A percentile compares a stretch with the other conserved stretches of the same genome.
Conservation (phyloP, 2,797 vertebrate species). For the Chelmon rostratus region DNA sequence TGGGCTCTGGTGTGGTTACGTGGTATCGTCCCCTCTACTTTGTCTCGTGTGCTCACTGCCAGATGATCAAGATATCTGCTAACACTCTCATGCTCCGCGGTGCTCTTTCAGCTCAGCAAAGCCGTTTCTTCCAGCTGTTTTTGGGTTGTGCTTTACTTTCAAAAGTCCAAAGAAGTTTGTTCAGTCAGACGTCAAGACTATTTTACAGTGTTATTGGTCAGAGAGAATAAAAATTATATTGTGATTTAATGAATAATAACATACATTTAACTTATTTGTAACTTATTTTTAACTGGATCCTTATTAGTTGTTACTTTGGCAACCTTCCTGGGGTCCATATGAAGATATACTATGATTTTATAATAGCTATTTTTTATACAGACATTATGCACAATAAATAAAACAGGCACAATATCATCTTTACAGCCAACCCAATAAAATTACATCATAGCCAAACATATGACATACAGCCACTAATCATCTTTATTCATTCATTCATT, state of each 20-base stretch:
- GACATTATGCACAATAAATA: not conserved
- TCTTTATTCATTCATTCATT: too few relatives aligned
- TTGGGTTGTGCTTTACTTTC: not conserved
- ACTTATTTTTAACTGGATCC: not conserved
- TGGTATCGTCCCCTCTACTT: slow-evolving; percentile 48
- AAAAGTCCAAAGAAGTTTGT: not conserved
- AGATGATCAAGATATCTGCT: slow-evolving; percentile 57
- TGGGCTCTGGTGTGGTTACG: slow-evolving; percentile 48
- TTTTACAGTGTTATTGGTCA: not conserved
- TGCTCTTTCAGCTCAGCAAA: not conserved
- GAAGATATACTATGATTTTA: not conserved
- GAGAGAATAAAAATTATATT: not conserved
- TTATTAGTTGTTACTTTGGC: not conserved
- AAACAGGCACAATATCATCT: not conserved
- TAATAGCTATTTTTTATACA: not conserved
- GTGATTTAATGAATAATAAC: not conserved
- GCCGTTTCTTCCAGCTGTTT: not conserved
- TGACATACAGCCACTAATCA: not conserved
- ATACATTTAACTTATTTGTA: not conserved
- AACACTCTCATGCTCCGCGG: slow-evolving; percentile 2
- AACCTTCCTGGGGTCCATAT: not conserved
- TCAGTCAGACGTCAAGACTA: slow-evolving; percentile 1
- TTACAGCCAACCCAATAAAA: not conserved
- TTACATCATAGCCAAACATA: not conserved
- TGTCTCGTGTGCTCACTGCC: slow-evolving; percentile 33